Base-by-base conservation (phyloP, 2,113 vertebrate species). In the Rallus limicola region DNA sequence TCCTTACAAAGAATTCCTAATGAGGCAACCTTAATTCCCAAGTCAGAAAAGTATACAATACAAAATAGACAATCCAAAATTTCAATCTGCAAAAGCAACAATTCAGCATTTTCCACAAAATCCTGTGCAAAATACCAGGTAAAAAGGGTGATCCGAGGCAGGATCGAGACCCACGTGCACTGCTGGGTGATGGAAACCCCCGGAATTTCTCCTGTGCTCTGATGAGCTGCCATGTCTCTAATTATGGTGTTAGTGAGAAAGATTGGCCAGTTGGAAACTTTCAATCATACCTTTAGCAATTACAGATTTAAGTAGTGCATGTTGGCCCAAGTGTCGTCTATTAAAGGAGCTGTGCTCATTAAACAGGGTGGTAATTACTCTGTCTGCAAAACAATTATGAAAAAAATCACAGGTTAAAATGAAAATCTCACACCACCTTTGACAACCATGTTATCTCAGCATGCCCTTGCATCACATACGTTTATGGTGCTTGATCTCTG, bases 271-370 rank as follows among this genome's bases (percentile, higher is more conserved):
- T 78, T 88, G 5, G 6, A 82, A 91, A 77, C 40, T 60, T 92
- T 83, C 72, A 81, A n/a, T 83, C 56, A 38, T 53, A 46, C 28
- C 70, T 81, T 5, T 21, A 78, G 56, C 59, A 72, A 78, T 89
- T 81, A 89, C 52, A 92, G 69, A 67, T 42, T 50, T 86, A 95
- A 97, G 95, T 81, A 91, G 86, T 42, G 52, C 59, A 53, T 25
- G 55, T 90, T 96, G 81, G 50, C 68, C 64, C 56, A 62, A 86
- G 60, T 89, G 86, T 84, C 56, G 31, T 91, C 89, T 78, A 23
- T 63, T 84, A 86, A 67, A 94, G 64, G 86, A 75, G 52, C 55
- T 81, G 28, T 42, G 10, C 76, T 83, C 5, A 0, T 94, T 94
- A 81, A 86, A 78, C 44, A 63, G 77, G 68, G 81, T 44, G n/a